Evolutionary conservation across 2,113 vertebrate species (phyloP).

Genomic region (Oncorhynchus mykiss): DNA sequence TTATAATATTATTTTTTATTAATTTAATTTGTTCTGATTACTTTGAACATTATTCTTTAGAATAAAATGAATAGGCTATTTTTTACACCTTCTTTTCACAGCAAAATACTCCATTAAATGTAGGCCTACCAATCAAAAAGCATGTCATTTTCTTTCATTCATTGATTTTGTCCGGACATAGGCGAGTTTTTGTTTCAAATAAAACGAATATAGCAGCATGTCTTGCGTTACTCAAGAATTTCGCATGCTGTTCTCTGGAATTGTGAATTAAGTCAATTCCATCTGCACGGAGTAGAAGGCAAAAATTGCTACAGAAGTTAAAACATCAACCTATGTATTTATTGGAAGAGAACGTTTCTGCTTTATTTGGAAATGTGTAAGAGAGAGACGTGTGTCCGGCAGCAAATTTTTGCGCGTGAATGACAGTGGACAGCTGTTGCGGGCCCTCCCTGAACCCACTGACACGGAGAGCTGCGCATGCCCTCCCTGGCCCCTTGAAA

Average conservation of each 20-base stretch:
- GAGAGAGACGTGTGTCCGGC: neutral
- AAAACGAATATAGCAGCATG: too few species aligned
- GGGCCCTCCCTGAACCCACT: constrained; percentile 2
- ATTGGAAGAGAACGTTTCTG: neutral
- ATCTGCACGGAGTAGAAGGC: too few species aligned
- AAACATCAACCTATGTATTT: too few species aligned
- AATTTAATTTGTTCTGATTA: neutral
- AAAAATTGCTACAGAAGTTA: too few species aligned
- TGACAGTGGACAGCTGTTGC: constrained; percentile 67
- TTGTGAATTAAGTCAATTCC: too few species aligned
- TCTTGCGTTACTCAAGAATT: too few species aligned
- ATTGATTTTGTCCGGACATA: too few species aligned
- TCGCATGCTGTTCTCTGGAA: too few species aligned
- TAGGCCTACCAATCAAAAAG: neutral
- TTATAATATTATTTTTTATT: neutral
- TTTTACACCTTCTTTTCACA: neutral
- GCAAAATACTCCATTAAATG: neutral
- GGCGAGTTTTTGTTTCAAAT: too few species aligned
- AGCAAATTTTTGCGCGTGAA: constrained; percentile 34
- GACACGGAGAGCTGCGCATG: constrained; percentile 40
- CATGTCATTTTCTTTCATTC: too few species aligned
- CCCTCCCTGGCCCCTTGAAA: neutral
- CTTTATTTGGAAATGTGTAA: neutral
- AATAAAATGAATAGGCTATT: neutral
- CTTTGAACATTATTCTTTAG: neutral